These are phyloP conservation scores for Amblyjoppa fuscipennis DNA, from an alignment of 2,888 invertebrate genomes.

Conservation along the genomic window DNA sequence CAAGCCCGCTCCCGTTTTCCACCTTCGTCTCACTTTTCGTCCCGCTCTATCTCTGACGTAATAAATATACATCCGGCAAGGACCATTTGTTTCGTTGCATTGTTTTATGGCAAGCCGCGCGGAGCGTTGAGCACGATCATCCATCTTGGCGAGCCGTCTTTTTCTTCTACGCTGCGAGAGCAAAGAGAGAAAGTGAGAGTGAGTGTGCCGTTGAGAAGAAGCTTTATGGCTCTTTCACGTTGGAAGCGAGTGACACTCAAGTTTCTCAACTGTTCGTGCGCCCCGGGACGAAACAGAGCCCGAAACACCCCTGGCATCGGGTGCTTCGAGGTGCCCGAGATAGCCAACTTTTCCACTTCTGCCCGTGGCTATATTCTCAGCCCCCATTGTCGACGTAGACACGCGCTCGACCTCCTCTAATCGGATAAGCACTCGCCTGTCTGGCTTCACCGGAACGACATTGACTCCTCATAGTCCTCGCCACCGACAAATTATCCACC, in stretches of 20 bases:
- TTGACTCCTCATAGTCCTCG: neutral
- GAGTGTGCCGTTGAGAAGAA: conserved; percentile 38
- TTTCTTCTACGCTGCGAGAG: conserved; percentile 70
- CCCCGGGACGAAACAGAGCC: conserved; percentile 1
- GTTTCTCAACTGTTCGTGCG: conserved; percentile 49
- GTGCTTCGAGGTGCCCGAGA: neutral
- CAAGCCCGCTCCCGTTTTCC: conserved; percentile 34
- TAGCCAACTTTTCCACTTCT: conserved; percentile 28
- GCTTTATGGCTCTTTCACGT: conserved; percentile 58
- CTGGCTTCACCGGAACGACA: neutral
- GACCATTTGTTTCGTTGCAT: conserved; percentile 80
- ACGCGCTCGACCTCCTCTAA: conserved; percentile 33
- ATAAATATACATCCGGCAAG: conserved; percentile 79
- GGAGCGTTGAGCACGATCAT: conserved; percentile 74
- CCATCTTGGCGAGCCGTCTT: conserved; percentile 75
- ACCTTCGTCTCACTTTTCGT: conserved; percentile 43
- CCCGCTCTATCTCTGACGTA: conserved; percentile 67
- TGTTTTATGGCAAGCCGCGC: conserved; percentile 75
- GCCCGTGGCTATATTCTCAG: neutral
- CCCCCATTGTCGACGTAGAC: conserved; percentile 7
- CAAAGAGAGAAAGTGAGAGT: conserved; percentile 16
- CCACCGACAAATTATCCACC: neutral
- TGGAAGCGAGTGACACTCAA: conserved; percentile 40
- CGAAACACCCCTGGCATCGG: conserved; percentile 32
- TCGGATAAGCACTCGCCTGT: conserved; percentile 28